These are phyloP conservation scores for Hydriomena furcata DNA, from an alignment of 2,888 invertebrate species.

Conservation along the genomic window DNA sequence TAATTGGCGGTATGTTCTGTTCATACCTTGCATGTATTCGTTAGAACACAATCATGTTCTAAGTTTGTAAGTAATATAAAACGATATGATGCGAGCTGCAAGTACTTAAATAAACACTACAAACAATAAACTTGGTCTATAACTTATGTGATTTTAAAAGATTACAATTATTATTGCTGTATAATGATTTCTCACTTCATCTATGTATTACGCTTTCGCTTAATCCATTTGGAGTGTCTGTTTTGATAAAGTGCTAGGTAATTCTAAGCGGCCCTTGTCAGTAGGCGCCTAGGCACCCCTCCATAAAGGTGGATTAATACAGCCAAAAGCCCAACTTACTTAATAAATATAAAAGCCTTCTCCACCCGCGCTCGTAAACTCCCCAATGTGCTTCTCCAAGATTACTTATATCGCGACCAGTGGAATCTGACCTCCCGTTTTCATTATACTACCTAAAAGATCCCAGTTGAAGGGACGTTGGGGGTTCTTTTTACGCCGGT, in stretches of 20 bases:
- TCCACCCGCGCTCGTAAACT: conserved; percentile 77
- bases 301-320: conserved; percentile 83
- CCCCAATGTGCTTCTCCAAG: conserved; percentile 77
- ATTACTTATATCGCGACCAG: conserved; percentile 76
- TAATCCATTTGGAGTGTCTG: conserved; percentile 7
- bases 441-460: conserved; percentile 57
- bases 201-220: background rate
- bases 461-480: conserved; percentile 45
- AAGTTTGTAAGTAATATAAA: no score
- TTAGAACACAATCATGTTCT: no score
- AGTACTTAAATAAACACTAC: no score
- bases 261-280: conserved; percentile 39
- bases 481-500: conserved; percentile 54
- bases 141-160: no score
- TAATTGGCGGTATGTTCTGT: no score
- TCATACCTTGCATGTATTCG: no score
- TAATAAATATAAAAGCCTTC: conserved; percentile 85
- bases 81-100: no score
- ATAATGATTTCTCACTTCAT: no score
- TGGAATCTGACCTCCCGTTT: conserved; percentile 57
- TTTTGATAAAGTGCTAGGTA: conserved; percentile 18
- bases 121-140: no score
- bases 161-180: no score
- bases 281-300: conserved; percentile 70
- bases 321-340: conserved; percentile 83